These are phyloP conservation scores for Sitophilus oryzae DNA, from an alignment of 1,140 invertebrate genomes.

Conservation along the genomic window DNA sequence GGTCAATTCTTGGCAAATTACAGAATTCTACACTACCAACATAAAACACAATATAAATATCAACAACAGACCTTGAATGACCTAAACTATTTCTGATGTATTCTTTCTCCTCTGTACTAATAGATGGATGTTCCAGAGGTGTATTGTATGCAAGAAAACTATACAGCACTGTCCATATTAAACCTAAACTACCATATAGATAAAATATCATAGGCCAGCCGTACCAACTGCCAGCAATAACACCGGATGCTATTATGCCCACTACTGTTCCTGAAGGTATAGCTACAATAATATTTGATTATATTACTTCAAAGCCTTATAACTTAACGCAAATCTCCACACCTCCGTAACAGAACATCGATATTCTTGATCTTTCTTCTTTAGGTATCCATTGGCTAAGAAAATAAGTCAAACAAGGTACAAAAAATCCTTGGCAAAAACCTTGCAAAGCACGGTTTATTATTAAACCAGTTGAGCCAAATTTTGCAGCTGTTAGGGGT, in stretches of 20 bases:
- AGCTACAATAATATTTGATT: too few species aligned
- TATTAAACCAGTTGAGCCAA: constrained; percentile 56
- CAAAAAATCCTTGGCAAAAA: constrained; percentile 68
- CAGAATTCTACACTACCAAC: too few species aligned
- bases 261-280: constrained; percentile 70
- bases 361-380: constrained; percentile 52
- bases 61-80: too few species aligned
- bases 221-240: constrained; percentile 53
- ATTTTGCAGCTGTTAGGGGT: constrained; percentile 36
- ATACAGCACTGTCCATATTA: constrained; percentile 58
- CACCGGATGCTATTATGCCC: constrained; percentile 61
- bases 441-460: constrained; percentile 66
- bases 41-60: too few species aligned
- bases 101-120: constrained; percentile 52
- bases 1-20: too few species aligned
- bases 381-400: constrained; percentile 70
- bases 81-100: constrained; percentile 53
- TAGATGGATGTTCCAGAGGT: constrained; percentile 55
- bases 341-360: too few species aligned
- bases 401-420: constrained; percentile 71
- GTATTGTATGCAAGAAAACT: constrained; percentile 56
- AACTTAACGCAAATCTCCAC: too few species aligned
- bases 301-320: too few species aligned
- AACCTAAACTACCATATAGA: constrained; percentile 58
- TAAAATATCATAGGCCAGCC: constrained; percentile 80